phyloP scores from a whole-genome alignment of 2,888 invertebrate genomes.

The Tiliacea citrago region DNA sequence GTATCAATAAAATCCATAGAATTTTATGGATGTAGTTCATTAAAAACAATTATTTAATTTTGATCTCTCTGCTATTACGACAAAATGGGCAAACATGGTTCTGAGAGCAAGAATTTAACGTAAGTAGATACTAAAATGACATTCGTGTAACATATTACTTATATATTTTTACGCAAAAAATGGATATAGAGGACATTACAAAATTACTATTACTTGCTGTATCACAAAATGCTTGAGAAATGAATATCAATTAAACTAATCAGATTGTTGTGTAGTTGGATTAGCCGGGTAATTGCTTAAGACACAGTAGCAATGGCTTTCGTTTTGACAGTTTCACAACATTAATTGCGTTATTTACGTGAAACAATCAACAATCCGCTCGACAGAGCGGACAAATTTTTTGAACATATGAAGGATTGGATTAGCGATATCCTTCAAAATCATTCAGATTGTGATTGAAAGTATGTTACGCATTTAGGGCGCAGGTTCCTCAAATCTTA shows the following conservation, averaged over 20 bases:
- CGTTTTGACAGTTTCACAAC: no score
- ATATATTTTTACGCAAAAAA: neutral
- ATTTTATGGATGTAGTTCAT: conserved; percentile 21
- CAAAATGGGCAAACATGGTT: neutral
- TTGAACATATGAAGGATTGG: no score
- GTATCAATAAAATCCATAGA: conserved; percentile 15
- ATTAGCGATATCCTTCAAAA: no score
- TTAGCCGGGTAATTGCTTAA: neutral
- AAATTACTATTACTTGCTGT: neutral
- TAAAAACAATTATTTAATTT: conserved; percentile 12
- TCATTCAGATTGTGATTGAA: no score
- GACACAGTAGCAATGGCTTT: no score
- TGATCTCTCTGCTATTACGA: neutral
- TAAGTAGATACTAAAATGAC: neutral
- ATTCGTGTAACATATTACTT: neutral
- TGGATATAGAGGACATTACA: neutral
- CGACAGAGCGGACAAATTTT: no score
- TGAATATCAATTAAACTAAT: conserved; percentile 2
- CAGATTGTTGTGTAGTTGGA: conserved; percentile 16
- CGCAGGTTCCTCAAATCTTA: neutral
- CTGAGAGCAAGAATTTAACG: neutral
- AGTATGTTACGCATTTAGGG: no score
- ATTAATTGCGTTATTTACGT: no score
- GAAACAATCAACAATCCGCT: no score
- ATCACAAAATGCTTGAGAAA: conserved; percentile 4